A percentile compares a stretch with the other conserved stretches of the same genome.
phyloP scores from a whole-genome alignment of 2,113 vertebrate species.

The Synchiropus splendidus region DNA sequence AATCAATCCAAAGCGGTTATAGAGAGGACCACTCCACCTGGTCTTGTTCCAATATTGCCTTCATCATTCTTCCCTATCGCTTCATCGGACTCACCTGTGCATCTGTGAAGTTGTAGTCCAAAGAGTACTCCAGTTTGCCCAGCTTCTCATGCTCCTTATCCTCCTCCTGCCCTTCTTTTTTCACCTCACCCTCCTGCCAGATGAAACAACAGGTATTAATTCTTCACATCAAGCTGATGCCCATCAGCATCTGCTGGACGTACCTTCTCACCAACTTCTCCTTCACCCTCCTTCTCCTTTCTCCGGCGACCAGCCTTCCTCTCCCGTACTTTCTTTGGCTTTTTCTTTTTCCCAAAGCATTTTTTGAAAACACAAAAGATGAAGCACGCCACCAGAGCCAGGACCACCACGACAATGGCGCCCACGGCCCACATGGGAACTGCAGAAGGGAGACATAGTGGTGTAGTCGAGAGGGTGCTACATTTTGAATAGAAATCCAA shows the following conservation, averaged over 20 bases:
- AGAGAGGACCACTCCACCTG: too few species aligned
- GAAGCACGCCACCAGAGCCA: slow-evolving; percentile 65
- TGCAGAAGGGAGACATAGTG: slow-evolving; percentile 39
- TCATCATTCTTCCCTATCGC: too few species aligned
- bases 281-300: slow-evolving; percentile 42
- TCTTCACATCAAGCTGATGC: not conserved
- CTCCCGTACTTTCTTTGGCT: slow-evolving; percentile 76
- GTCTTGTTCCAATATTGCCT: too few species aligned
- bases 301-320: slow-evolving; percentile 70
- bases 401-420: slow-evolving; percentile 69
- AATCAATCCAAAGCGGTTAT: too few species aligned
- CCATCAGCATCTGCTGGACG: too few species aligned
- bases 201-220: not conserved
- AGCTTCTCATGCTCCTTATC: slow-evolving; percentile 71
- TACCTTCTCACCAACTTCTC: slow-evolving; percentile 47
- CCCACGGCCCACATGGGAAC: slow-evolving; percentile 80
- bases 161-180: slow-evolving; percentile 65
- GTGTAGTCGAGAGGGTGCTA: too few species aligned
- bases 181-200: slow-evolving; percentile 68
- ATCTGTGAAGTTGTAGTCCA: slow-evolving; percentile 84
- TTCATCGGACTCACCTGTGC: slow-evolving; percentile 64
- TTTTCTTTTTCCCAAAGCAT: slow-evolving; percentile 71
- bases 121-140: slow-evolving; percentile 77
- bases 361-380: slow-evolving; percentile 75
- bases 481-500: slow-evolving; percentile 1